Evolutionary conservation across 2,888 invertebrate genomes (phyloP), one percentile per base, ranked within the genome.

Genomic region (Palloptera scutellata): DNA sequence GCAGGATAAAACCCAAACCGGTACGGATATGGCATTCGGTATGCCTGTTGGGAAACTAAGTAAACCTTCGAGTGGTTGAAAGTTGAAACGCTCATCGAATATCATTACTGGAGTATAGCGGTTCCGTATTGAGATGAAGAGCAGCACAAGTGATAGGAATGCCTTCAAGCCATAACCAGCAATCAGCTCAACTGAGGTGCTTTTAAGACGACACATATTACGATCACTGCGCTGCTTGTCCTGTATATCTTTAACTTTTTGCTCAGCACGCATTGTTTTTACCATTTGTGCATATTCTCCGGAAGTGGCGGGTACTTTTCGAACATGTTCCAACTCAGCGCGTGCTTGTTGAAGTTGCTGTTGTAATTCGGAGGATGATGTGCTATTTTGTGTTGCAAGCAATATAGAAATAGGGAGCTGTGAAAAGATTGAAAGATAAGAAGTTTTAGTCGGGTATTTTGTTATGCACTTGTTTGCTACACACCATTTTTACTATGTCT

Each of bases 1-100:
- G 76, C 86, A 86, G 12, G 87, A 86, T 67, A 87, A 80, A 1
- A 86, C 82, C 87, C 88, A 88, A 69, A 86, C 84, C 63, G 87
- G 88, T 64, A 87, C 86, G 0, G 88, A 88, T 53, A 88, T 83
- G 1, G 84, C 83, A 76, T 87, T 87, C 1, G 76, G 74, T n/a
- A 84, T 74, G 10, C 84, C 84, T 61, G 86, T 86, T 12, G 88
- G 88, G 79, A 86, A 88, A 1, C 85, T 85, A 19, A 88, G 83
- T 6, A 88, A 68, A 5, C 80, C 81, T n/a, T 80, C 81, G 68
- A 88, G 84, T 4, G 88, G 88, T 54, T 77, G 79, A 67, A 88
- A 78, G 76, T 86, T 84, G 64, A 86, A 84, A 12, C 78, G 77
- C 13, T 84, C 78, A n/a, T 83, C 82, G 40, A 87, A 81, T 45